Evolutionary conservation across 2,797 vertebrate genomes (phyloP).

Genomic region (Neopelma chrysocephalum): DNA sequence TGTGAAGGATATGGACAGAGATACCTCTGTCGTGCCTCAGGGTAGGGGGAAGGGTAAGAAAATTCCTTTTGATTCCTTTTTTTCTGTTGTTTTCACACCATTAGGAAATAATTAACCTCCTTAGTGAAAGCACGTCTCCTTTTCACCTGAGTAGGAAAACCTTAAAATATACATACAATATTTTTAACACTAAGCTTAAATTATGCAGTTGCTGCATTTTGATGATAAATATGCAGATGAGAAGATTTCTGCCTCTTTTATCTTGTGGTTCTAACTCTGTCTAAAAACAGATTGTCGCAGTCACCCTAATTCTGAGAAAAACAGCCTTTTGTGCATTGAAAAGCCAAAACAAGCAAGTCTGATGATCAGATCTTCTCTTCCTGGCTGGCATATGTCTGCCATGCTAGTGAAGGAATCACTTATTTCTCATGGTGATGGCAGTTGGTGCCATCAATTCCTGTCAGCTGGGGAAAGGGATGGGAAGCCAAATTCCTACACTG

Average conservation of each 20-base stretch:
- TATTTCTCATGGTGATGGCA: slow-evolving; percentile 35
- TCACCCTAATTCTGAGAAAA: slow-evolving; percentile 70
- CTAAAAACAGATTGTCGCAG: slow-evolving; percentile 73
- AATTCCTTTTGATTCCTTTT: slow-evolving; percentile 59
- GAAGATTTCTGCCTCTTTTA: slow-evolving; percentile 58
- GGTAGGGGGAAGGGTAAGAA: slow-evolving; percentile 57
- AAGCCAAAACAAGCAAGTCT: slow-evolving; percentile 61
- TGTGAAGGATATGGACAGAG: neutral
- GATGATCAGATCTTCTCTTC: slow-evolving; percentile 54
- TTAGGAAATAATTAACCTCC: slow-evolving; percentile 80
- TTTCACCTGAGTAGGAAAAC: slow-evolving; percentile 66
- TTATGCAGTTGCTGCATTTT: slow-evolving; percentile 76
- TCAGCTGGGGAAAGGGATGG: slow-evolving; percentile 41
- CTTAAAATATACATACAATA: slow-evolving; percentile 73
- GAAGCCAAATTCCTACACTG: slow-evolving; percentile 27
- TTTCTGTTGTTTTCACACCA: slow-evolving; percentile 67
- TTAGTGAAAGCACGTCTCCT: slow-evolving; percentile 71
- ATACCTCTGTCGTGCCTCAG: neutral
- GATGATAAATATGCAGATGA: slow-evolving; percentile 73
- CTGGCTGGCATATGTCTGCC: slow-evolving; percentile 57
- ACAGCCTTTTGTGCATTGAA: slow-evolving; percentile 65
- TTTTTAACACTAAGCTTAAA: slow-evolving; percentile 76
- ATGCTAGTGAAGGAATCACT: slow-evolving; percentile 58
- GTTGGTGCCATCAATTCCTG: slow-evolving; percentile 60
- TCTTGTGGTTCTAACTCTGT: slow-evolving; percentile 61